These are phyloP conservation scores for Leptodactylus fallax DNA, from an alignment of 2,797 vertebrate genomes.

Conservation along the genomic window DNA sequence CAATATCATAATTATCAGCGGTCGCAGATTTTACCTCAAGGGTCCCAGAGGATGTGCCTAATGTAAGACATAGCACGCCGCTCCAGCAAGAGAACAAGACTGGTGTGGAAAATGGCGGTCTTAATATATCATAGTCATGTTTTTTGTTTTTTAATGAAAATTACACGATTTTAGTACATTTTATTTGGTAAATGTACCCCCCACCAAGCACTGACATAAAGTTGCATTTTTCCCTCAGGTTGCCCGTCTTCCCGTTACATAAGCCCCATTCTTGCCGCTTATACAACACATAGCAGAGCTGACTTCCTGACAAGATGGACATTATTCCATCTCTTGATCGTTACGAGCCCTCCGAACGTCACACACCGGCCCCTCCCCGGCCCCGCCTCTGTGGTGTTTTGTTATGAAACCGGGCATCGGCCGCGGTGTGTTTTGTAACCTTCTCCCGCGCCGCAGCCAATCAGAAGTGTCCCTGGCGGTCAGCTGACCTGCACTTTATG, in stretches of 20 bases:
- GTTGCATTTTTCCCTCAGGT: too few species aligned
- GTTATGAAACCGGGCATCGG: conserved; percentile 50
- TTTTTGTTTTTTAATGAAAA: too few species aligned
- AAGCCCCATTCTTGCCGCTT: not conserved
- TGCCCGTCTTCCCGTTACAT: not conserved
- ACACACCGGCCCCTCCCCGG: not conserved
- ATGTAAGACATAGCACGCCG: too few species aligned
- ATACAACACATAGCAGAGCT: not conserved
- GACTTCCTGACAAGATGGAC: not conserved
- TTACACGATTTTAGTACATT: too few species aligned
- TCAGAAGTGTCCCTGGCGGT: conserved; percentile 6
- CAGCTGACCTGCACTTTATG: conserved; percentile 57
- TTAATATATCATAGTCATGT: too few species aligned
- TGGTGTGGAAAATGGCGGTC: too few species aligned
- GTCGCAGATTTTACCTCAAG: too few species aligned
- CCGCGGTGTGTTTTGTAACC: conserved; percentile 49
- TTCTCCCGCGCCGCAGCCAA: conserved; percentile 28
- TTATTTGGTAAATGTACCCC: too few species aligned
- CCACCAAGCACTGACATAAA: too few species aligned
- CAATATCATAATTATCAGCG: too few species aligned
- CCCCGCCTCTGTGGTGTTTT: not conserved
- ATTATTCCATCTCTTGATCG: not conserved
- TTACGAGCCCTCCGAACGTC: not conserved
- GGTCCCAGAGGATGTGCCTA: too few species aligned
- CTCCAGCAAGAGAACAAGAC: too few species aligned